A percentile compares a stretch with the other conserved stretches of the same genome.
Conservation (phyloP, 2,888 invertebrate genomes). For the Campoletis raptor region DNA sequence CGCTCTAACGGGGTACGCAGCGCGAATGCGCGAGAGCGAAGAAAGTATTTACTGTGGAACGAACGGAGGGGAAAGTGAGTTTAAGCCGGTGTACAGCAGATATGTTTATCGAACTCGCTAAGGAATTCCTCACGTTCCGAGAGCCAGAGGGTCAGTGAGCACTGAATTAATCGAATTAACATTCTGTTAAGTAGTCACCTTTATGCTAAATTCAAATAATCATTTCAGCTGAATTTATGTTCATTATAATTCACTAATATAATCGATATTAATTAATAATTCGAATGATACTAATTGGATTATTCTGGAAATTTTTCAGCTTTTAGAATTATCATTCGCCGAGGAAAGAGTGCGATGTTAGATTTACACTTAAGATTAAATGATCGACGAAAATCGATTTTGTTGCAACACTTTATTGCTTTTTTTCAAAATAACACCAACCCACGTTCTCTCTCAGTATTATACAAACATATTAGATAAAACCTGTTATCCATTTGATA, state of each 20-base stretch:
- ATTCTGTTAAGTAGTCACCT: background rate
- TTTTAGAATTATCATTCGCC: background rate
- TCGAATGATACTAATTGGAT: background rate
- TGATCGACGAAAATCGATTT: background rate
- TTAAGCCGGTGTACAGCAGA: constrained; percentile 25
- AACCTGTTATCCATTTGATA: background rate
- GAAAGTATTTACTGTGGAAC: constrained; percentile 79
- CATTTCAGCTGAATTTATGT: background rate
- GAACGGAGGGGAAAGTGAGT: constrained; percentile 79
- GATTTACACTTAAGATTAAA: background rate
- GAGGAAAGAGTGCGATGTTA: background rate
- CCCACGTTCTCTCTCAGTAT: background rate
- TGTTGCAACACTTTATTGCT: background rate
- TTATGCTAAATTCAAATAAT: background rate
- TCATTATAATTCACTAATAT: background rate
- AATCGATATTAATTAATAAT: background rate
- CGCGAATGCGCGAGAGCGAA: constrained; percentile 75
- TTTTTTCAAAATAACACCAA: too few relatives aligned
- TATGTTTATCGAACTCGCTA: constrained; percentile 27
- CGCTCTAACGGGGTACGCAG: constrained; percentile 63
- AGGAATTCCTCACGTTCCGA: constrained; percentile 15
- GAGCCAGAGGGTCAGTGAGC: background rate
- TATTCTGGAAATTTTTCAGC: background rate
- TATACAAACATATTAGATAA: background rate
- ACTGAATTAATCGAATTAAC: background rate